Base-by-base conservation (phyloP, 2,888 invertebrate genomes). In the Noctua comes region DNA sequence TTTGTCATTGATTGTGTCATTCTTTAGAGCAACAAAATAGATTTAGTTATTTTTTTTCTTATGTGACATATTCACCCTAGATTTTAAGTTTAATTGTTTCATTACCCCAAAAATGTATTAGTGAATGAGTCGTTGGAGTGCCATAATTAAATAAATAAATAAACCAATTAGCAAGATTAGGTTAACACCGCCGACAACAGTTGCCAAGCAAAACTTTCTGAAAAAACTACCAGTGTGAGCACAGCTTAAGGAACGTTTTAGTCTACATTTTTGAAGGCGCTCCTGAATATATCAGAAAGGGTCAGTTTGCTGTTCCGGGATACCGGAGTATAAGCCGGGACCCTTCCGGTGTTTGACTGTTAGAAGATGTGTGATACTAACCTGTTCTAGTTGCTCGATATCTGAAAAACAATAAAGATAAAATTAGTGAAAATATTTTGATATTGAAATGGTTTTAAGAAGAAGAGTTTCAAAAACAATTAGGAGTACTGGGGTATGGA, bases 211-310 rank as follows among this genome's bases (percentile, higher is more conserved):
- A 66, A 16, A 79, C n/a, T 62, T 43, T 2, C 40, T 13, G 6
- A 1, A 31, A 82, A 72, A 40, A 18, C 36, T 5, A 1, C 31
- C 13, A 10, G 24, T 62, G 68, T 82, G 36, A 18, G 7, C 27
- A 16, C 16, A 79, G 43, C 83, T 46, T 64, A 21, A 79, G 75
- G 46, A 80, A 70, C 68, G 78, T 79, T 87, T 84, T 77, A 79
- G 78, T 76, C 74, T 79, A 84, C 83, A 83, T 86, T 88, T 89
- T 90, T 87, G 69, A 82, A 88, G 68, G 79, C 68, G 72, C 72
- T 71, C 82, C 72, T 80, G 83, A 84, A 88, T 85, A 84, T 80
- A 83, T 84, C 69, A 85, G 82, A 86, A 85, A 85, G 83, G 89
- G 84, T 82, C 62, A 62, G 72, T 54, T 79, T 54, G 72, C 68